Conservation (phyloP, 2,113 vertebrate species). For the Myotis brandtii region DNA sequence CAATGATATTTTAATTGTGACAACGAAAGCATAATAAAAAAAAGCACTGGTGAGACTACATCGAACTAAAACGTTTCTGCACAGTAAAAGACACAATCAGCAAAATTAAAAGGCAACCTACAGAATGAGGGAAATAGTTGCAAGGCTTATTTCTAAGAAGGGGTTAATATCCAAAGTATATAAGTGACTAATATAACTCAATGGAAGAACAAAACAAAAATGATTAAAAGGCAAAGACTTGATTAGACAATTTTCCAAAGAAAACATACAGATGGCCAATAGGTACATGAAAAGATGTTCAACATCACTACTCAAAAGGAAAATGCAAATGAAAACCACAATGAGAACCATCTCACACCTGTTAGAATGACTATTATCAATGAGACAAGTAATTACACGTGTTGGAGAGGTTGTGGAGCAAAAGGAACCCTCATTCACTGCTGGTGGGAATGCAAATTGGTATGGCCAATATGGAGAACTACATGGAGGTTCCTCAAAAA, state of each 20-base stretch:
- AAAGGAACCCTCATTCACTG: background rate
- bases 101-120: background rate
- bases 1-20: background rate
- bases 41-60: background rate
- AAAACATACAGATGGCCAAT: background rate
- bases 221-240: background rate
- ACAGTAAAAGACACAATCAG: background rate
- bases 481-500: background rate
- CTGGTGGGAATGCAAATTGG: background rate
- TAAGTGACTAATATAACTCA: background rate
- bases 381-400: background rate
- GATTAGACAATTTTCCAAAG: background rate
- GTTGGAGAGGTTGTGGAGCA: background rate
- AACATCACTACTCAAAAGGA: background rate
- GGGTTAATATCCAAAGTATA: background rate
- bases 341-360: background rate
- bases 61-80: background rate
- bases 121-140: background rate
- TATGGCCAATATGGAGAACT: background rate
- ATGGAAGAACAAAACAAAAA: background rate
- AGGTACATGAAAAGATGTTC: background rate
- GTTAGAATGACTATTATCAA: background rate
- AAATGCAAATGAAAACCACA: background rate
- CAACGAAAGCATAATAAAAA: background rate
- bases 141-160: background rate